Percentiles rank a stretch among this genome's conserved stretches.
phyloP scores from a whole-genome alignment of 2,797 vertebrate species.

The Hybognathus amarus region DNA sequence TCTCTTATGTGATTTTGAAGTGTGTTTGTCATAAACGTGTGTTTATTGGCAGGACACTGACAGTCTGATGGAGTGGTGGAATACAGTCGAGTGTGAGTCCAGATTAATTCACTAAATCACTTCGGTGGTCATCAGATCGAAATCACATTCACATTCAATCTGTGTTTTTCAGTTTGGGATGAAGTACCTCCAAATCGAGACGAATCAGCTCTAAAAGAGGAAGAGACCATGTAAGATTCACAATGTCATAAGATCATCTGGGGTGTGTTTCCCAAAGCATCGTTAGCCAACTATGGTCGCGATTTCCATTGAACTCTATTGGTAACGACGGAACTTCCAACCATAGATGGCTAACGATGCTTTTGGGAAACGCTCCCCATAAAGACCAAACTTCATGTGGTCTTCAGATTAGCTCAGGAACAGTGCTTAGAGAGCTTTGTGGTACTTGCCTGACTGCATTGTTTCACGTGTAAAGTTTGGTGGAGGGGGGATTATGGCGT shows the following conservation, averaged over 20 bases:
- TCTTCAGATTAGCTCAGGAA: too few species aligned
- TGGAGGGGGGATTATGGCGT: too few species aligned
- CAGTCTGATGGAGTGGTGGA: slow-evolving; percentile 83
- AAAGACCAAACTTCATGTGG: too few species aligned
- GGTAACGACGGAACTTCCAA: too few species aligned
- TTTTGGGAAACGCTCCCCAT: too few species aligned
- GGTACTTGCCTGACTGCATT: too few species aligned
- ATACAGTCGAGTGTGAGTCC: slow-evolving; percentile 79
- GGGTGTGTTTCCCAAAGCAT: too few species aligned
- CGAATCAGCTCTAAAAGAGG: slow-evolving; percentile 56
- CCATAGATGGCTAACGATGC: too few species aligned
- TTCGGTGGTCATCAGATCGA: background rate
- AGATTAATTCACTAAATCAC: background rate
- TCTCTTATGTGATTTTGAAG: background rate
- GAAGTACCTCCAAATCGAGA: slow-evolving; percentile 75
- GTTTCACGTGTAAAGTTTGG: too few species aligned
- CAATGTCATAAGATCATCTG: background rate
- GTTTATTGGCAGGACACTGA: slow-evolving; percentile 76
- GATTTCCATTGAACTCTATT: too few species aligned
- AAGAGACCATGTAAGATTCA: slow-evolving; percentile 71
- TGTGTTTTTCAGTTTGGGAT: slow-evolving; percentile 75
- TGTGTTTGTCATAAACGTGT: background rate
- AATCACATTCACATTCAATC: background rate
- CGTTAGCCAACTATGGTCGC: too few species aligned
- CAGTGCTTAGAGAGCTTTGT: too few species aligned